Conservation (phyloP, 2,113 vertebrate species). For the Andinoacara biseriatus region DNA sequence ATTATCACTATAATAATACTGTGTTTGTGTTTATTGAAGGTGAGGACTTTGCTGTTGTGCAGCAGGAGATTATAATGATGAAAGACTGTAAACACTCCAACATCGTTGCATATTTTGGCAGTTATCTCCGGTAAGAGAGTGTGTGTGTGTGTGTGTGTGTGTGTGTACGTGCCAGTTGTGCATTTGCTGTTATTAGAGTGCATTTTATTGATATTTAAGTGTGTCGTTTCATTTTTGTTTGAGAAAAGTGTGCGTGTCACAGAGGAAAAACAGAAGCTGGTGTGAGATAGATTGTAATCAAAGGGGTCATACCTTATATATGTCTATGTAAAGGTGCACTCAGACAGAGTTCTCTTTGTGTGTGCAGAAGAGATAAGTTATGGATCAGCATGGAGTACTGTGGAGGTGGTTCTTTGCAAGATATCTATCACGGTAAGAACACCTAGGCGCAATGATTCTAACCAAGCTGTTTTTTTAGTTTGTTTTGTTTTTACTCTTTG, state of each 20-base stretch:
- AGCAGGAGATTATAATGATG: slow-evolving; percentile 99
- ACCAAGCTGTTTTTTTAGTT: neutral
- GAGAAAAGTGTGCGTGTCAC: neutral
- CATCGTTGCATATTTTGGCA: slow-evolving; percentile 99
- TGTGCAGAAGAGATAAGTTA: slow-evolving; percentile 93
- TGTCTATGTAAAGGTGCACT: neutral
- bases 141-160: slow-evolving; percentile 13
- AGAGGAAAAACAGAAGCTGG: neutral
- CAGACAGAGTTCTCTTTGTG: slow-evolving; percentile 21
- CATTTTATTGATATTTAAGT: neutral
- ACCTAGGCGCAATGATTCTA: neutral
- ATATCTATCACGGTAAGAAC: slow-evolving; percentile 93
- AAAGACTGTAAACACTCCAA: slow-evolving; percentile 99
- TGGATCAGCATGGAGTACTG: slow-evolving; percentile 99
- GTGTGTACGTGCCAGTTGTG: slow-evolving; percentile 1
- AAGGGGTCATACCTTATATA: neutral
- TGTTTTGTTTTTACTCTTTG: neutral
- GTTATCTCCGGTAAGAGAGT: slow-evolving; percentile 92
- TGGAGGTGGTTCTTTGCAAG: slow-evolving; percentile 96
- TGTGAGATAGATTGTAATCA: neutral
- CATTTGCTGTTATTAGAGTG: neutral
- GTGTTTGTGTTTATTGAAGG: slow-evolving; percentile 77
- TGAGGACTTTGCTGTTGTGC: slow-evolving; percentile 99
- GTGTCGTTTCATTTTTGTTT: neutral
- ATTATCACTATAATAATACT: neutral